phyloP scores from a whole-genome alignment of 1,140 invertebrate species.

The Sarcophaga bullata region DNA sequence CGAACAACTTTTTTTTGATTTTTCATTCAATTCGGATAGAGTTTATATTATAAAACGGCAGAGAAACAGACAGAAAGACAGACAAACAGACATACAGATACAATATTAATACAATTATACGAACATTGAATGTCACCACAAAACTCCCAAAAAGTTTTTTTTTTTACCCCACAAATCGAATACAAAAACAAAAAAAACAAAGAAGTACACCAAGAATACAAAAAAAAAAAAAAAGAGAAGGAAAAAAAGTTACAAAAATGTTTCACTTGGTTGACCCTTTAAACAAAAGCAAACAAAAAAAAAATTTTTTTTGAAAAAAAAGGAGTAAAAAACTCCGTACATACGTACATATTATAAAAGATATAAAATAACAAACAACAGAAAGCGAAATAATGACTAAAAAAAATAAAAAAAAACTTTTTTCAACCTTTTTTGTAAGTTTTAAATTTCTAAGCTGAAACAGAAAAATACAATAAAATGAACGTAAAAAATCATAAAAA shows the following conservation, averaged over 20 bases:
- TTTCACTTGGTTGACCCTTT: background rate
- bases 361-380: background rate
- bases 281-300: too few species aligned
- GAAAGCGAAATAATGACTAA: background rate
- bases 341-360: background rate
- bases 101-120: background rate
- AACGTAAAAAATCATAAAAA: background rate
- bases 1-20: too few species aligned
- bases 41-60: too few species aligned
- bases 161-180: background rate
- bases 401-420: background rate
- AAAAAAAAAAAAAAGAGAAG: background rate
- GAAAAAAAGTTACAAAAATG: background rate
- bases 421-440: background rate
- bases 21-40: too few species aligned
- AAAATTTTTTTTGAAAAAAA: too few species aligned
- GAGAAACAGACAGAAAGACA: too few species aligned
- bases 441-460: background rate
- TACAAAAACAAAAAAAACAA: background rate
- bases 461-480: background rate
- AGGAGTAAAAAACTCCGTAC: too few species aligned
- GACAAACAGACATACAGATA: background rate
- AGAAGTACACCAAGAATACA: background rate
- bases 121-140: constrained; percentile 9
- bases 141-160: too few species aligned